phyloP scores from a whole-genome alignment of 2,888 invertebrate species.

The Ochropleura leucogaster region DNA sequence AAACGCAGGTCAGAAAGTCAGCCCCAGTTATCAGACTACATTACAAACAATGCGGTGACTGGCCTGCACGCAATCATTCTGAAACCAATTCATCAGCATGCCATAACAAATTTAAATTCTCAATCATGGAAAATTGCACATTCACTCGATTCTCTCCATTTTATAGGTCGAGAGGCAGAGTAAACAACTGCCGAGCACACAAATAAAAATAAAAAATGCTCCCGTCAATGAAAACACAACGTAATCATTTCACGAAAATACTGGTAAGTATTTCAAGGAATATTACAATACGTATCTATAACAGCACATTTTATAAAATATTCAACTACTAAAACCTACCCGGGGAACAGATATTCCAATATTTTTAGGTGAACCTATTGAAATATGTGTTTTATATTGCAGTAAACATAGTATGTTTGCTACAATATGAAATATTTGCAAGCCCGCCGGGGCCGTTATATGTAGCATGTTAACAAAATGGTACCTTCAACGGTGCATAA shows the following conservation, averaged over 20 bases:
- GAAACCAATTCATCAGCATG: slow-evolving; percentile 79
- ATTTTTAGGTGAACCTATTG: slow-evolving; percentile 57
- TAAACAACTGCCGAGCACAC: slow-evolving; percentile 74
- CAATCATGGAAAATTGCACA: slow-evolving; percentile 82
- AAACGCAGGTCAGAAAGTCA: slow-evolving; percentile 9
- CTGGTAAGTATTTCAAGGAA: slow-evolving; percentile 16
- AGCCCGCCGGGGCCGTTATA: slow-evolving; percentile 16
- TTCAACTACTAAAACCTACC: slow-evolving; percentile 36
- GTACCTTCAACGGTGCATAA: not conserved
- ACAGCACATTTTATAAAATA: slow-evolving; percentile 27
- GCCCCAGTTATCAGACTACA: slow-evolving; percentile 21
- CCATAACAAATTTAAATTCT: slow-evolving; percentile 79
- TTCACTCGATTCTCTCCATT: slow-evolving; percentile 74
- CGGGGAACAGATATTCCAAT: slow-evolving; percentile 40
- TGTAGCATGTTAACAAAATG: slow-evolving; percentile 18
- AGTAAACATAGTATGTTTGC: slow-evolving; percentile 48
- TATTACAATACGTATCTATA: slow-evolving; percentile 13
- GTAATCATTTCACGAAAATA: slow-evolving; percentile 68
- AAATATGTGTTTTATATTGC: slow-evolving; percentile 57
- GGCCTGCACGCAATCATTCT: slow-evolving; percentile 68
- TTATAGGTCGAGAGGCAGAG: slow-evolving; percentile 73
- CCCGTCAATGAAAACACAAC: slow-evolving; percentile 71
- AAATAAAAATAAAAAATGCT: slow-evolving; percentile 72
- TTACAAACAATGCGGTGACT: slow-evolving; percentile 35
- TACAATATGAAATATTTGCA: slow-evolving; percentile 58